Conservation (phyloP, 2,888 invertebrate species). For the Drosophila tanythrix region DNA sequence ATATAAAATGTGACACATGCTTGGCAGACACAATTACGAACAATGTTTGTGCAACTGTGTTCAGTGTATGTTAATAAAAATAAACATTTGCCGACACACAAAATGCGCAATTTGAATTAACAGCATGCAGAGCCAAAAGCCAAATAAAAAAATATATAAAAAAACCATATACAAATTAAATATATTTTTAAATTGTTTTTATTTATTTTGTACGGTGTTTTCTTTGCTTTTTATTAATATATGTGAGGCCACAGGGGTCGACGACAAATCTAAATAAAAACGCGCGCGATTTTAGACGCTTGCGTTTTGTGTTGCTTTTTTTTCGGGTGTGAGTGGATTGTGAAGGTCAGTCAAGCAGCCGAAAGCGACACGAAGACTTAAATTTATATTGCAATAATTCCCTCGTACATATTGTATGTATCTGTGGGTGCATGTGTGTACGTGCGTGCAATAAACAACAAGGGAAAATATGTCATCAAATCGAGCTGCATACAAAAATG, state of each 20-base stretch:
- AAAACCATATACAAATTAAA: constrained; percentile 2
- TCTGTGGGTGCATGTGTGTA: constrained; percentile 10
- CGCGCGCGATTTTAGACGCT: constrained; percentile 48
- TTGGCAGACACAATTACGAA: constrained; percentile 68
- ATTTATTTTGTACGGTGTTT: constrained; percentile 10
- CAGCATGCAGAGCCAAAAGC: constrained; percentile 41
- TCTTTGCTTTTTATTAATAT: constrained; percentile 7
- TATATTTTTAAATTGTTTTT: constrained; percentile 9
- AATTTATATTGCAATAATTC: constrained; percentile 41
- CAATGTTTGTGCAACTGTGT: constrained; percentile 48
- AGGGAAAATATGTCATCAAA: constrained; percentile 21
- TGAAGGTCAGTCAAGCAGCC: constrained; percentile 47
- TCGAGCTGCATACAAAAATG: constrained; percentile 31
- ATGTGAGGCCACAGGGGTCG: constrained; percentile 47
- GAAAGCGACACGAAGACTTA: constrained; percentile 27
- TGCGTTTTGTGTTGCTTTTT: constrained; percentile 22
- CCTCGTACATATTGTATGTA: background rate
- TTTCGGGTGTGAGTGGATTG: constrained; percentile 21
- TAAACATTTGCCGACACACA: constrained; percentile 54
- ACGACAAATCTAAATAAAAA: constrained; percentile 54
- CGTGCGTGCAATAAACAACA: constrained; percentile 45
- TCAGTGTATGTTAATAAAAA: constrained; percentile 48
- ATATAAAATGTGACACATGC: constrained; percentile 55
- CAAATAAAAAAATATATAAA: constrained; percentile 9
- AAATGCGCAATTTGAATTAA: constrained; percentile 53